Evolutionary conservation across 2,113 vertebrate genomes (phyloP), one percentile per base, ranked within the genome.

Genomic region (Ceuthmochares aereus): DNA sequence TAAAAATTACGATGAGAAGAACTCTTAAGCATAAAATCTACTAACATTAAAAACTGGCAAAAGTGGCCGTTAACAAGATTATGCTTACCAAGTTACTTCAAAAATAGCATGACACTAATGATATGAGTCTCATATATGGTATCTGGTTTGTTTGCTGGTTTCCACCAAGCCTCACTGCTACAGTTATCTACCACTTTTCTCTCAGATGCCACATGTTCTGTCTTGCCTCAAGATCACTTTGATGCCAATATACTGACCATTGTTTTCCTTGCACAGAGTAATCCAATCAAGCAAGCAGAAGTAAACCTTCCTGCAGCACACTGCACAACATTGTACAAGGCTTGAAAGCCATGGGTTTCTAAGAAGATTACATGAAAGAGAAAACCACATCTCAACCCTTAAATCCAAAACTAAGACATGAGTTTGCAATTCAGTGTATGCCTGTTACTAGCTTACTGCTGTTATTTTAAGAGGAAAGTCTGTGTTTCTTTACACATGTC

Each of bases 341-440:
- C 79, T 90, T 78, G 75, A 81, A 96, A 95, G 52, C 64, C 78
- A 94, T 5, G 32, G 42, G 75, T 95, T 97, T 93, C 80, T 96
- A 95, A 95, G 74, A 92, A 77, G 89, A 95, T 93, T 95, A 97
- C 94, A 96, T 79, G 66, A 95, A 93, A 96, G 63, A 95, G 52
- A 94, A 37, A 95, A 85, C 26, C 73, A 86, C 64, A 91, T 84
- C 84, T 49, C 36, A 7, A 63, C 32, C 43, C 51, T 68, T 93
- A 68, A 94, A 92, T 83, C 62, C 64, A 79, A 72, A 93, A 89
- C 66, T 72, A 94, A 96, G 87, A 36, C 34, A 74, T 60, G 70
- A 91, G 13, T 43, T 62, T 95, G 76, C 82, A 90, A 14, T 83
- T 96, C 77, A 75, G 60, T 27, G 62, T 45, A 54, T 40, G 23